Percentiles rank a stretch among this genome's conserved stretches.
Evolutionary conservation across 2,797 vertebrate species (phyloP).

Genomic region (Microctenopoma lineatum): DNA sequence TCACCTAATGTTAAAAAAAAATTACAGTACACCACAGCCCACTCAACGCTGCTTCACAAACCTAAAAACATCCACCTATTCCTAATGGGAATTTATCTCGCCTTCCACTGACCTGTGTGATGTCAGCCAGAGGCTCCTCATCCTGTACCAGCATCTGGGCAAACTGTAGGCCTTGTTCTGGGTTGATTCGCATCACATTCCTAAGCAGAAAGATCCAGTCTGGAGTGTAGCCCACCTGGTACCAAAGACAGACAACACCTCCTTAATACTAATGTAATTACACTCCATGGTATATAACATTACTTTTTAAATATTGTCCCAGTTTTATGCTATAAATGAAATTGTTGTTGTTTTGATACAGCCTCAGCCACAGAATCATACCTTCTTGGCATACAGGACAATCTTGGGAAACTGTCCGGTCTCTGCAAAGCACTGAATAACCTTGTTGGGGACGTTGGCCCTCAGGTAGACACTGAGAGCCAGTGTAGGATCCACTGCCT

Average conservation of each 20-base stretch:
- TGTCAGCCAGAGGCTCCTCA: constrained; percentile 97
- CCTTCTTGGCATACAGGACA: constrained; percentile 98
- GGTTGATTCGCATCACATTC: constrained; percentile 98
- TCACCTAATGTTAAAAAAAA: no score
- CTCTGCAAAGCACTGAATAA: constrained; percentile 99
- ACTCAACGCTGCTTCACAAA: no score
- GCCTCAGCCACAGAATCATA: constrained; percentile 62
- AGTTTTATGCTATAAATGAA: neutral
- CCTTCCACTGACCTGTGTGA: constrained; percentile 91
- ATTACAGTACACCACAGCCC: no score
- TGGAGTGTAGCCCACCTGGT: constrained; percentile 97
- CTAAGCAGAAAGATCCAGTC: constrained; percentile 99
- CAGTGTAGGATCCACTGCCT: constrained; percentile 96
- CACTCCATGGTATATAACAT: neutral
- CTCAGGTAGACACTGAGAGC: constrained; percentile 97
- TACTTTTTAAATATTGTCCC: neutral
- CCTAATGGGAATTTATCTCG: neutral
- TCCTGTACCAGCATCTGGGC: constrained; percentile 99
- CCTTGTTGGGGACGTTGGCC: constrained; percentile 98
- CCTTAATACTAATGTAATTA: constrained; percentile 1
- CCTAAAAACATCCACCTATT: neutral
- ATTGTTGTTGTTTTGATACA: neutral
- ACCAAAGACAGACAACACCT: neutral
- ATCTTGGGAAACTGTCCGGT: constrained; percentile 99
- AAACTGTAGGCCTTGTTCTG: constrained; percentile 98